These are phyloP conservation scores for Ptychoptera contaminata DNA, from an alignment of 2,888 invertebrate genomes.

Conservation along the genomic window DNA sequence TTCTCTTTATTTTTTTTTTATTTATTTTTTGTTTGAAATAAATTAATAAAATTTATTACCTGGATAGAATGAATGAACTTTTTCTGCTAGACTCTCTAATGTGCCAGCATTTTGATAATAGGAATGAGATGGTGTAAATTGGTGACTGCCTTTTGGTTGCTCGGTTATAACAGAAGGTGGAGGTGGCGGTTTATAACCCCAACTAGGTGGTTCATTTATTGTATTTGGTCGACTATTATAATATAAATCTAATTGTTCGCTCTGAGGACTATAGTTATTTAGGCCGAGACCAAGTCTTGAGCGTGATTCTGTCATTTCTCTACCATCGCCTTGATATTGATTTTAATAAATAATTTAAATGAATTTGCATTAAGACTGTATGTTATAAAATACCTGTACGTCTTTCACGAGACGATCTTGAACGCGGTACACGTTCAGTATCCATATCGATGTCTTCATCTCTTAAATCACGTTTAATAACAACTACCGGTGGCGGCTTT, in stretches of 20 bases:
- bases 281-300: slow-evolving; percentile 58
- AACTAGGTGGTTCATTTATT: slow-evolving; percentile 30
- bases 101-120: slow-evolving; percentile 70
- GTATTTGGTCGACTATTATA: slow-evolving; percentile 63
- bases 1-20: too few relatives aligned
- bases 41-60: slow-evolving; percentile 23
- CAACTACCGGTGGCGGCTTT: slow-evolving; percentile 83
- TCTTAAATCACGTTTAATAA: slow-evolving; percentile 72
- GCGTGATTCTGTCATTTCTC: slow-evolving; percentile 62
- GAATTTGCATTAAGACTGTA: too few relatives aligned
- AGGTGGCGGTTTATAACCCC: slow-evolving; percentile 31
- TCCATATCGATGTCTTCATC: slow-evolving; percentile 58
- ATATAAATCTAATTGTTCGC: slow-evolving; percentile 58
- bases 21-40: too few relatives aligned
- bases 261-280: slow-evolving; percentile 46
- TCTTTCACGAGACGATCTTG: slow-evolving; percentile 32
- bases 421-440: slow-evolving; percentile 35
- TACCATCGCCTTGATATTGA: slow-evolving; percentile 47
- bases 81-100: slow-evolving; percentile 79
- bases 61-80: slow-evolving; percentile 79
- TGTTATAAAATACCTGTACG: slow-evolving; percentile 35
- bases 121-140: slow-evolving; percentile 55
- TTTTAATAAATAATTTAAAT: too few relatives aligned
- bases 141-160: slow-evolving; percentile 66
- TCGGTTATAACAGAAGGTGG: slow-evolving; percentile 84